These are phyloP conservation scores for Hypsibius dujardini DNA, from an alignment of 1,140 invertebrate genomes.

Conservation along the genomic window DNA sequence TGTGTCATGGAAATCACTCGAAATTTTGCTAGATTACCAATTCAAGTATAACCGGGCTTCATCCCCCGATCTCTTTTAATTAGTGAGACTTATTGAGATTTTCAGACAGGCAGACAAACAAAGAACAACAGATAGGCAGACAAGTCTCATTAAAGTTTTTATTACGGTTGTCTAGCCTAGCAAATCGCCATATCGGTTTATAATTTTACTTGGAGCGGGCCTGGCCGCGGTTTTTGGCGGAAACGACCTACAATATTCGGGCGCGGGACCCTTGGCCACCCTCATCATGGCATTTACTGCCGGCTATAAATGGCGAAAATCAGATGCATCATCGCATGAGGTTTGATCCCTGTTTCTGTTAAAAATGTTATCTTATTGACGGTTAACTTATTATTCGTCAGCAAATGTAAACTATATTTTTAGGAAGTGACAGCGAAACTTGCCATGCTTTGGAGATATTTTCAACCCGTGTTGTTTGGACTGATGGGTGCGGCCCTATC, in stretches of 20 bases:
- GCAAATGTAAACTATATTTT: neutral
- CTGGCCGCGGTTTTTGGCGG: slow-evolving; percentile 63
- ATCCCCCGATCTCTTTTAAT: no score
- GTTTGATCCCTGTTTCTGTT: neutral
- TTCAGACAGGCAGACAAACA: no score
- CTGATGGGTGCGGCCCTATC: slow-evolving; percentile 66
- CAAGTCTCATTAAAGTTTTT: slow-evolving; percentile 14
- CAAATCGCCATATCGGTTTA: slow-evolving; percentile 38
- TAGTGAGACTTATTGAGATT: no score
- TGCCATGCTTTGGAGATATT: slow-evolving; percentile 85
- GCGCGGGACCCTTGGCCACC: slow-evolving; percentile 63
- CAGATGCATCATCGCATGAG: slow-evolving; percentile 20
- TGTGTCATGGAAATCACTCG: no score
- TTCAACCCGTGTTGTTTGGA: slow-evolving; percentile 75
- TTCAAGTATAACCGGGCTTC: no score
- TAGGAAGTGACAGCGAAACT: slow-evolving; percentile 46
- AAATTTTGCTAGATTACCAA: no score
- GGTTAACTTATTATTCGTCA: no score
- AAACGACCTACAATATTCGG: slow-evolving; percentile 52
- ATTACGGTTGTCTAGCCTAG: slow-evolving; percentile 21
- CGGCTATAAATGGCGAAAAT: slow-evolving; percentile 30
- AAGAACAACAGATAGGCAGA: slow-evolving; percentile 12
- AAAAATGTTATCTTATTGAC: neutral
- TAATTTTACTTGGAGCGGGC: slow-evolving; percentile 45
- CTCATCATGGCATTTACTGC: slow-evolving; percentile 66